These are phyloP conservation scores for Nymphicus hollandicus DNA, from an alignment of 2,113 vertebrate genomes.

Conservation along the genomic window DNA sequence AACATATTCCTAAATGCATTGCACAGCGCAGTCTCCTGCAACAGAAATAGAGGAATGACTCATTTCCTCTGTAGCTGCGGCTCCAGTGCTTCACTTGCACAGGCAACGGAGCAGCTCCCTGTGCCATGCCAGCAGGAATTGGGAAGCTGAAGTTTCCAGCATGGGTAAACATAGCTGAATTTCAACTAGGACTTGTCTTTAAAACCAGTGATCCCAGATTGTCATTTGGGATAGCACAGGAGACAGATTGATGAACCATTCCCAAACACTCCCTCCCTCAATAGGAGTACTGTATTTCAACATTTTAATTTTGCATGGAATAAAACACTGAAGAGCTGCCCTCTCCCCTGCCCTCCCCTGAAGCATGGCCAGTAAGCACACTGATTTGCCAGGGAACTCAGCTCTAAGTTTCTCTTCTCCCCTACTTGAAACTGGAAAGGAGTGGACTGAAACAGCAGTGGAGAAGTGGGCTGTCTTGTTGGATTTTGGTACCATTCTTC, in stretches of 20 bases:
- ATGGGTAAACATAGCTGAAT: background rate
- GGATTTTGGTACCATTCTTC: background rate
- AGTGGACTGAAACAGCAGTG: background rate
- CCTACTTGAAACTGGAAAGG: background rate
- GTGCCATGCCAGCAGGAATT: background rate
- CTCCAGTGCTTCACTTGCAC: background rate
- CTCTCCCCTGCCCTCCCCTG: background rate
- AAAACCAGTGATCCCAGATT: background rate
- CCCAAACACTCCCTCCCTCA: background rate
- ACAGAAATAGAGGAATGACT: conserved; percentile 62
- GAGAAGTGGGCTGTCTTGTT: background rate
- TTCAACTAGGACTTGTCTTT: background rate
- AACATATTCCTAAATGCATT: background rate
- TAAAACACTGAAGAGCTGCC: background rate
- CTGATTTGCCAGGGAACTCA: background rate
- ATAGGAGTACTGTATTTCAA: background rate
- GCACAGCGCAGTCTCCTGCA: background rate
- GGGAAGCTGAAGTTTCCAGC: background rate
- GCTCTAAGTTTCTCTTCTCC: background rate
- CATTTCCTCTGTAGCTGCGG: conserved; percentile 63
- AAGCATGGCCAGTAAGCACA: background rate
- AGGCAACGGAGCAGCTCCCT: background rate
- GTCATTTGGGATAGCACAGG: background rate
- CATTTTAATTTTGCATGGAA: background rate
- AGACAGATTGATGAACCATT: background rate